Base-by-base conservation (phyloP, 2,113 vertebrate species). In the Porphyrio hochstetteri region DNA sequence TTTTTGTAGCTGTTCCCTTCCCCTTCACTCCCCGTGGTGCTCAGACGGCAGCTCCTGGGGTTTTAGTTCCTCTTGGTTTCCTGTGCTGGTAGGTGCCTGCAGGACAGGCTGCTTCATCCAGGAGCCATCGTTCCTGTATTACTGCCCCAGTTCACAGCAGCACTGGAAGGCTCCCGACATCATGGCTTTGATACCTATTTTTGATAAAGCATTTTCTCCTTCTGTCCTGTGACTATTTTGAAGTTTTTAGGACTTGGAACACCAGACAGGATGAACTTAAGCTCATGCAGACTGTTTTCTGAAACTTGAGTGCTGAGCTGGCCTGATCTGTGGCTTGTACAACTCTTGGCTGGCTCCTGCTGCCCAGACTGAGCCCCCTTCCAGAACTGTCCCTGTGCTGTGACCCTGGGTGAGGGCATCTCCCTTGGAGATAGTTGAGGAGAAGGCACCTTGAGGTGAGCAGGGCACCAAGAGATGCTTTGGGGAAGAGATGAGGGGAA, bases 381-480 rank as follows among this genome's bases (percentile, higher is more conserved):
- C 61, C 50, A 4, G 5, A 21, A 11, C 0, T 1, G 1, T 17
- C 16, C 2, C 48, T 13, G 8, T 36, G 56, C 35, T 8, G 0
- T 5, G 42, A 55, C 21, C 57, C 61, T 3, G 1, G 10, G 15
- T 0, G 0, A 60, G 31, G 56, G 33, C 55, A 56, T 28, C 61
- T 63, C 46, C 57, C 60, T 14, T 0, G 3, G 61, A 13, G 48
- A 48, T 48, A 48, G 14, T 3, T 11, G 36, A 40, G 86, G 33
- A 70, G 10, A 27, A 42, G 40, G 44, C 11, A 52, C 27, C 63
- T 27, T 0, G 0, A 40, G 56, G 31, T n/a, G 23, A 52, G 57
- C 59, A 76, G n/a, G 24, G 24, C 17, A 16, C 35, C 0, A 0
- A 24, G 40, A 36, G 55, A 33, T 67, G 50, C 71, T 86, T 0